Percentiles rank a stretch among this genome's conserved stretches.
Conservation (phyloP, 2,888 invertebrate genomes). For the Chirona hameri region DNA sequence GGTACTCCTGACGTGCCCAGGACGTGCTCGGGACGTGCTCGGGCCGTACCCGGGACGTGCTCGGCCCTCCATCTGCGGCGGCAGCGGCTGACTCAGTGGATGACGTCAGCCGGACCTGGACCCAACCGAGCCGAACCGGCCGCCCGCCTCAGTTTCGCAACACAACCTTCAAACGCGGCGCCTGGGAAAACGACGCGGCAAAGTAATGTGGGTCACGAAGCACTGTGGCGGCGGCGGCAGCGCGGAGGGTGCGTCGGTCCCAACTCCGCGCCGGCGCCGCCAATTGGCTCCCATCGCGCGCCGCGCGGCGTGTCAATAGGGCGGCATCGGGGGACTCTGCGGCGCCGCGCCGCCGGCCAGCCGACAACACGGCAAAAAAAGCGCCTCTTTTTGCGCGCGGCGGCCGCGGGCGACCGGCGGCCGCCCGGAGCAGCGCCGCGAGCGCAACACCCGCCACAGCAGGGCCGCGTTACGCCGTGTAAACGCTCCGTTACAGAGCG, state of each 20-base stretch:
- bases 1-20: too few relatives aligned
- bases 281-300: constrained; percentile 36
- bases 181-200: constrained; percentile 38
- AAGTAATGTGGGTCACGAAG: constrained; percentile 22
- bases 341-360: background rate
- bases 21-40: background rate
- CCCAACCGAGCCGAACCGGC: constrained; percentile 37
- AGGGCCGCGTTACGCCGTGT: constrained; percentile 56
- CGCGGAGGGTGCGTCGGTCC: constrained; percentile 38
- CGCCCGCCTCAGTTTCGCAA: background rate
- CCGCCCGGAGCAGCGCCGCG: constrained; percentile 47
- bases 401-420: constrained; percentile 43
- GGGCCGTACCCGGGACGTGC: background rate
- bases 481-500: background rate
- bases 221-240: background rate
- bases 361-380: constrained; percentile 44
- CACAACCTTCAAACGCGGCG: constrained; percentile 5
- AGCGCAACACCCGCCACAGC: constrained; percentile 47
- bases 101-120: background rate
- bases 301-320: constrained; percentile 44
- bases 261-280: background rate
- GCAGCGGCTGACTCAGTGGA: background rate
- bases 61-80: background rate
- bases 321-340: constrained; percentile 38
- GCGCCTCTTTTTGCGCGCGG: constrained; percentile 41